Conservation (phyloP, 1,140 invertebrate species). For the Danaus melanippus region DNA sequence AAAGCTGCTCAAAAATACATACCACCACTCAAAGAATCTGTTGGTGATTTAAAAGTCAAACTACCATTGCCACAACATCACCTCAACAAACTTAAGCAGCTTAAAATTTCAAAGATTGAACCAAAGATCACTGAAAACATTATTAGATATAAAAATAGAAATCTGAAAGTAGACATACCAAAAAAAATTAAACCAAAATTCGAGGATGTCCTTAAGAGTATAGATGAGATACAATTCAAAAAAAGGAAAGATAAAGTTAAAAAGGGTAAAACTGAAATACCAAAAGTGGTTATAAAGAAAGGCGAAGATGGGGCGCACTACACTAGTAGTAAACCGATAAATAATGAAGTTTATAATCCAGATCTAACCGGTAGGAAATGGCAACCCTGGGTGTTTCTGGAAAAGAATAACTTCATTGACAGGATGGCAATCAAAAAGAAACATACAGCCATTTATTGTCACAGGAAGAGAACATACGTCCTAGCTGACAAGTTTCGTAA, state of each 20-base stretch:
- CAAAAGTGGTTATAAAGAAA: slow-evolving; percentile 70
- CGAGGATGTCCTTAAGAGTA: slow-evolving; percentile 69
- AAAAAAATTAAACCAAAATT: slow-evolving; percentile 66
- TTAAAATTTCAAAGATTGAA: slow-evolving; percentile 54
- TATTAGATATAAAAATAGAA: slow-evolving; percentile 27
- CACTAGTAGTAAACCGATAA: slow-evolving; percentile 41
- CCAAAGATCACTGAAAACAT: slow-evolving; percentile 36
- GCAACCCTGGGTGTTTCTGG: slow-evolving; percentile 68
- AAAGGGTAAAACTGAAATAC: slow-evolving; percentile 52
- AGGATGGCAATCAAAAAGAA: slow-evolving; percentile 60
- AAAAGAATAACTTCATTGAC: slow-evolving; percentile 63
- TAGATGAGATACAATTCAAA: slow-evolving; percentile 64
- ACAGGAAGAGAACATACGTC: slow-evolving; percentile 52
- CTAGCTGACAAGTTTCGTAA: slow-evolving; percentile 57
- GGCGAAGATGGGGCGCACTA: slow-evolving; percentile 65
- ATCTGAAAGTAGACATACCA: slow-evolving; percentile 19
- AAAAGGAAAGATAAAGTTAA: slow-evolving; percentile 58
- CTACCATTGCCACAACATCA: slow-evolving; percentile 60
- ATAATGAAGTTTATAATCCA: slow-evolving; percentile 39
- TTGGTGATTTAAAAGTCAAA: slow-evolving; percentile 59
- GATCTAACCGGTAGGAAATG: slow-evolving; percentile 65
- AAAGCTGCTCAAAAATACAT: slow-evolving; percentile 71
- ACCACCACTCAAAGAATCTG: slow-evolving; percentile 54
- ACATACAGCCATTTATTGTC: slow-evolving; percentile 50
- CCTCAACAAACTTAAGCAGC: slow-evolving; percentile 54